A percentile compares a stretch with the other conserved stretches of the same genome.
phyloP scores from a whole-genome alignment of 1,140 invertebrate species.

The Leptopilina boulardi region DNA sequence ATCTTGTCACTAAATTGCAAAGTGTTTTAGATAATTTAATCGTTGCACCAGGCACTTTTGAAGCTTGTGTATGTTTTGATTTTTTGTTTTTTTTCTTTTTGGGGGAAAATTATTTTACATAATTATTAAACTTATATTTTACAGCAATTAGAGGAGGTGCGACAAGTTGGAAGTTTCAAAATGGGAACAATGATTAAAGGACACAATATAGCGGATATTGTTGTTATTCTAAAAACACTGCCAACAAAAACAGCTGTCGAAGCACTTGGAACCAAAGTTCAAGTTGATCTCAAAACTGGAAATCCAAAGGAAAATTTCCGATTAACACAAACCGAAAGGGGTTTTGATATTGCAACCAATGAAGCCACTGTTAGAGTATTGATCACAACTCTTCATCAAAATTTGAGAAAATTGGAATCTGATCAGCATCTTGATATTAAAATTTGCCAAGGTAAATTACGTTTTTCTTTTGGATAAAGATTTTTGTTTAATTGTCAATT shows the following conservation, averaged over 20 bases:
- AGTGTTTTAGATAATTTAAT: conserved; percentile 94
- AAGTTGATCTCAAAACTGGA: conserved; percentile 81
- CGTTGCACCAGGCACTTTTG: conserved; percentile 93
- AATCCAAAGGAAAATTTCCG: conserved; percentile 80
- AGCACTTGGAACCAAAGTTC: conserved; percentile 91
- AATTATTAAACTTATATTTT: conserved; percentile 49
- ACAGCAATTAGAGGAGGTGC: conserved; percentile 97
- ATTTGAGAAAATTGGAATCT: conserved; percentile 93
- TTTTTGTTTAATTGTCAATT: no score
- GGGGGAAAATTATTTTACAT: no score
- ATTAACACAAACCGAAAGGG: conserved; percentile 83
- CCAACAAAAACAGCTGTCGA: conserved; percentile 97
- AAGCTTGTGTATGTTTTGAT: conserved; percentile 94
- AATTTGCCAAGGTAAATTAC: conserved; percentile 69
- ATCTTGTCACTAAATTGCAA: conserved; percentile 95
- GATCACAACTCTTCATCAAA: conserved; percentile 95
- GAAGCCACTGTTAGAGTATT: conserved; percentile 92
- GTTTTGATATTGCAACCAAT: conserved; percentile 88
- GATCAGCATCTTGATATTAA: conserved; percentile 79
- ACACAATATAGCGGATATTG: conserved; percentile 96
- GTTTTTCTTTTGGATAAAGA: conserved; percentile 11
- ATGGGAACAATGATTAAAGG: conserved; percentile 98
- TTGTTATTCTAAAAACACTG: conserved; percentile 98
- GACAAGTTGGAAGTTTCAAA: conserved; percentile 98
- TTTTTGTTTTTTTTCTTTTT: no score